Evolutionary conservation across 2,888 invertebrate species (phyloP), one percentile per base, ranked within the genome.

Genomic region (Adelognathus sp.): DNA sequence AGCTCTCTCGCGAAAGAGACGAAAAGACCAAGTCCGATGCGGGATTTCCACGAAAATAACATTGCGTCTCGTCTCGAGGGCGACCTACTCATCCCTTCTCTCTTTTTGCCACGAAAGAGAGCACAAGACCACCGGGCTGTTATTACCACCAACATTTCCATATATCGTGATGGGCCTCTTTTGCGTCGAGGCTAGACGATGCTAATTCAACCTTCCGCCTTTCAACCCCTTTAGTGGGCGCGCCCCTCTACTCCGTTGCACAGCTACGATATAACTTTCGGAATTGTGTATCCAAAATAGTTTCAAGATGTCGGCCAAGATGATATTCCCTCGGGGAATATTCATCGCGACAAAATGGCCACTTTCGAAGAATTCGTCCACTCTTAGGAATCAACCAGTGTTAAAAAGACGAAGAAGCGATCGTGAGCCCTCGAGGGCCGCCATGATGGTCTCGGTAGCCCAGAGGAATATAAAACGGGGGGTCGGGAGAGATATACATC

Each of bases 21-120:
- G 58, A 56, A 60, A 36, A 52, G 2, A 54, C 27, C 46, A 36
- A 33, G 56, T 71, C 36, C 6, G 39, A 44, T 76, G 75, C 44
- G 61, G 41, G 86, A 85, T 88, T 90, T 90, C 89, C 88, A 86
- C 89, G 90, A 90, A 90, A 90, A 90, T 88, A 50, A 87, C 86
- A 86, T 85, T 85, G 82, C 76, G 71, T 81, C 86, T 81, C 82
- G 81, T 83, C 81, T 46, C 81, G n/a, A n/a, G n/a, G n/a, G 81
- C 82, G 81, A 82, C 81, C 76, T 82, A 79, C 69, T 70, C 82
- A 64, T 83, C 72, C 79, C 81, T n/a, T n/a, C n/a, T n/a, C n/a
- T 69, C 33, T 7, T 33, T 46, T 58, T 56, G 72, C 63, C 52
- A 31, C 36, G 61, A 69, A 70, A 66, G 75, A 63, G 72, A 67